Evolutionary conservation across 2,888 invertebrate genomes (phyloP).

Genomic region (Parascotia fuliginaria): DNA sequence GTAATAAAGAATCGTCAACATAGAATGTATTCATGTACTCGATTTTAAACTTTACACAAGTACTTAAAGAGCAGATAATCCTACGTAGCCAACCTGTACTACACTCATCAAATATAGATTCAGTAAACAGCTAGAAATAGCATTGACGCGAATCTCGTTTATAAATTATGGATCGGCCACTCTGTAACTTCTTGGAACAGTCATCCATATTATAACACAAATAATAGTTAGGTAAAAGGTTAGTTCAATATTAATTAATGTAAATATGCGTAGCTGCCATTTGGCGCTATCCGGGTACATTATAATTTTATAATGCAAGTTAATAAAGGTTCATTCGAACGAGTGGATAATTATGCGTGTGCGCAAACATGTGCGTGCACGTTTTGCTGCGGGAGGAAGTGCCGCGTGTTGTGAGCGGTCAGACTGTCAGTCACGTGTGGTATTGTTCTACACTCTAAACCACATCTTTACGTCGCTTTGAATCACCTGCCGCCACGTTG

Average conservation of each 20-base stretch:
- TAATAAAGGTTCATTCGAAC: neutral
- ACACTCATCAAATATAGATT: neutral
- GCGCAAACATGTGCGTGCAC: neutral
- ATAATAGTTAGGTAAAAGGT: too few relatives aligned
- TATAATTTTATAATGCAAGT: too few relatives aligned
- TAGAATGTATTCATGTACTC: neutral
- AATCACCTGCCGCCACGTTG: too few relatives aligned
- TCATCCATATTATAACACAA: neutral
- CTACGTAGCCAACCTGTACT: neutral
- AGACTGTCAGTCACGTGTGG: neutral
- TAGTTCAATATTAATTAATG: neutral
- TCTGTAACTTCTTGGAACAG: neutral
- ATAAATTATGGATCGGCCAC: neutral
- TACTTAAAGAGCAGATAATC: neutral
- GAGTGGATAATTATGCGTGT: neutral
- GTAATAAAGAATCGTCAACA: constrained; percentile 9
- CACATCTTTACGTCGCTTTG: too few relatives aligned
- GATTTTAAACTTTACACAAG: neutral
- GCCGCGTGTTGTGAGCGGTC: neutral
- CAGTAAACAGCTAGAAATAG: constrained; percentile 1
- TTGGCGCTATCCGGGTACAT: too few relatives aligned
- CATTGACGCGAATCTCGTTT: neutral
- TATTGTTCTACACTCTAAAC: too few relatives aligned
- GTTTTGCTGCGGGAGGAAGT: neutral
- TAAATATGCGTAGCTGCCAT: neutral